Conservation (phyloP, 2,888 invertebrate genomes). For the Drosophila borborema region DNA sequence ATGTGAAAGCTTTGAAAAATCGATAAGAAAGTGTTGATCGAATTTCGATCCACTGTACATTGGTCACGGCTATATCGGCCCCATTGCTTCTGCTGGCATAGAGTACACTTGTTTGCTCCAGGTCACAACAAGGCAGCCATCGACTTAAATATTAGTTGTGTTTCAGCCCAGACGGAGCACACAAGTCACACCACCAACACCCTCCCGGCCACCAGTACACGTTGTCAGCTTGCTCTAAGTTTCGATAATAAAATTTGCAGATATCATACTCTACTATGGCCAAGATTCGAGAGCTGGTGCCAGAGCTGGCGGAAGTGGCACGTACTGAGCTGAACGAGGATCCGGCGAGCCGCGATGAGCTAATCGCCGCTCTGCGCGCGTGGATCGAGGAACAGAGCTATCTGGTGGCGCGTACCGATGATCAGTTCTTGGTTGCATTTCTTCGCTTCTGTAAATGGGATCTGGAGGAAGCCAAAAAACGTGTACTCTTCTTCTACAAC, state of each 20-base stretch:
- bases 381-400: conserved; percentile 86
- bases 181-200: conserved; percentile 34
- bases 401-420: conserved; percentile 84
- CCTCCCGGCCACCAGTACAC: conserved; percentile 7
- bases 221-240: conserved; percentile 30
- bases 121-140: conserved; percentile 43
- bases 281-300: conserved; percentile 76
- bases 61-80: conserved; percentile 19
- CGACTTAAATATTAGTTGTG: conserved; percentile 60
- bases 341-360: conserved; percentile 81
- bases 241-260: conserved; percentile 44
- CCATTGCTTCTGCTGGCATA: conserved; percentile 1
- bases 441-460: conserved; percentile 86
- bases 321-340: conserved; percentile 85
- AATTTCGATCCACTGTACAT: conserved; percentile 30
- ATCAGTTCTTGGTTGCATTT: conserved; percentile 86
- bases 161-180: conserved; percentile 39
- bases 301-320: conserved; percentile 84
- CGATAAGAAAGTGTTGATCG: not conserved
- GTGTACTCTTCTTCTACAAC: conserved; percentile 87
- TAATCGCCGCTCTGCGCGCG: conserved; percentile 85
- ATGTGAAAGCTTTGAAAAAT: not conserved
- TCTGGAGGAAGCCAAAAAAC: conserved; percentile 86
- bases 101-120: conserved; percentile 35
- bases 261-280: conserved; percentile 59